Base-by-base conservation (phyloP, 2,113 vertebrate genomes). In the Cyanoramphus novaezelandiae region DNA sequence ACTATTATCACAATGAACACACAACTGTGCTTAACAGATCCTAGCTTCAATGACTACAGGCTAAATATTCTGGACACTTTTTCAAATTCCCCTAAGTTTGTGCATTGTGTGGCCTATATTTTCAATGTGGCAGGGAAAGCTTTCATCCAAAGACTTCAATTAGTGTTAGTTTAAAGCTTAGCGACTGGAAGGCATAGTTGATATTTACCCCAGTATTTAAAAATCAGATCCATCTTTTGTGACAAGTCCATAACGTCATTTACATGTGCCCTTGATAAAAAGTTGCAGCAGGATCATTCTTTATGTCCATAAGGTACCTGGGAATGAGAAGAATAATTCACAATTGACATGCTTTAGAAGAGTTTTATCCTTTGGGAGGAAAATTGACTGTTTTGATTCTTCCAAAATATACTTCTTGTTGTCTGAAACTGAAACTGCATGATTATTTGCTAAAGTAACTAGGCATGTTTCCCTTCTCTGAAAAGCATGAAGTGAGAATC, bases 401-500 rank as follows among this genome's bases (percentile, higher is more conserved):
- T 92, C 52, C 65, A 68, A 55, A 47, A 37, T 74, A 37, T 80
- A 80, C 19, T 84, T 84, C 72, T 75, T 93, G 75, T 29, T 92
- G 19, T 76, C 63, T 91, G 68, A 90, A 95, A 91, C 68, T 71
- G 71, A 94, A 93, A 89, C 53, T 20, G 18, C 37, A 14, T 49
- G 17, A 70, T 86, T 91, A 80, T 91, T 96, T 79, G 49, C 74
- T 82, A 85, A 94, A 82, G 70, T 76, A 72, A 82, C 23, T 62
- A 65, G 47, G 37, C 28, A 82, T 75, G 28, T 57, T 85, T 91
- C 57, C 78, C 19, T 82, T 79, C 75, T 89, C 67, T 82, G 78
- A 82, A 78, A 90, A 86, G 83, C 62, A 53, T 90, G 35, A 89
- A 82, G 77, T 76, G 44, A 94, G 69, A 83, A 82, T 69, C 62